Evolutionary conservation across 2,797 vertebrate genomes (phyloP).

Genomic region (Odontamblyopus lacepedii): DNA sequence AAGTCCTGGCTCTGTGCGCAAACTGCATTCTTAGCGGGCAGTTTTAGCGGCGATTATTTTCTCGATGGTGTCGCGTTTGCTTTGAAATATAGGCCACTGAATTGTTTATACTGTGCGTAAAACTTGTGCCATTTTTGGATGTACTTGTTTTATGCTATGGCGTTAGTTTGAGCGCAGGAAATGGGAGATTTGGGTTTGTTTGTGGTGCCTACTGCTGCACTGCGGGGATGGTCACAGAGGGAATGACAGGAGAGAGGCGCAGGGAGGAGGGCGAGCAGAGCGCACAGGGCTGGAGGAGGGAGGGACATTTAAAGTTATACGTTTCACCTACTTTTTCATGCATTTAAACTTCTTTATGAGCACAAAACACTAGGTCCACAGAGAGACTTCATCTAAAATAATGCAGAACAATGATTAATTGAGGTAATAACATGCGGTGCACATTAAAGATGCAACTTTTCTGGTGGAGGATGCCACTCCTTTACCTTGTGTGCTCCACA

Average conservation of each 20-base stretch:
- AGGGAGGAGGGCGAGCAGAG: no score
- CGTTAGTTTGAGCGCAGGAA: conserved; percentile 2
- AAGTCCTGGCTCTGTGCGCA: conserved; percentile 36
- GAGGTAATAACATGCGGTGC: no score
- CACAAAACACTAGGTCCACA: not conserved
- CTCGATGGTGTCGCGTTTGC: conserved; percentile 55
- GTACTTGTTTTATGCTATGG: not conserved
- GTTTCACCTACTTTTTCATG: not conserved
- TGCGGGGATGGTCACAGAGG: conserved; percentile 64
- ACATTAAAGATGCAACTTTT: no score
- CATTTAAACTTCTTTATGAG: not conserved
- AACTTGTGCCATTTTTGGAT: conserved; percentile 15
- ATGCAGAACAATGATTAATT: no score
- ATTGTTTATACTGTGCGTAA: conserved; percentile 46
- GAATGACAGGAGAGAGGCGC: conserved; percentile 53
- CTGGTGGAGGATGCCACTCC: no score
- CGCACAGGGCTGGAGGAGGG: conserved; percentile 7
- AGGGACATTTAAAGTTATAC: conserved; percentile 65
- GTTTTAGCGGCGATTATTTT: conserved; percentile 29
- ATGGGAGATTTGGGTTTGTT: conserved; percentile 21
- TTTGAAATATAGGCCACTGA: conserved; percentile 69
- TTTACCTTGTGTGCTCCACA: no score
- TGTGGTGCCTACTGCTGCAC: conserved; percentile 51
- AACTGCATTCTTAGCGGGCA: conserved; percentile 12
- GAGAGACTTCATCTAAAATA: not conserved